Percentiles rank a stretch among this genome's conserved stretches.
These are phyloP conservation scores for Acromyrmex heyeri DNA, from an alignment of 1,140 invertebrate species.

Conservation along the genomic window DNA sequence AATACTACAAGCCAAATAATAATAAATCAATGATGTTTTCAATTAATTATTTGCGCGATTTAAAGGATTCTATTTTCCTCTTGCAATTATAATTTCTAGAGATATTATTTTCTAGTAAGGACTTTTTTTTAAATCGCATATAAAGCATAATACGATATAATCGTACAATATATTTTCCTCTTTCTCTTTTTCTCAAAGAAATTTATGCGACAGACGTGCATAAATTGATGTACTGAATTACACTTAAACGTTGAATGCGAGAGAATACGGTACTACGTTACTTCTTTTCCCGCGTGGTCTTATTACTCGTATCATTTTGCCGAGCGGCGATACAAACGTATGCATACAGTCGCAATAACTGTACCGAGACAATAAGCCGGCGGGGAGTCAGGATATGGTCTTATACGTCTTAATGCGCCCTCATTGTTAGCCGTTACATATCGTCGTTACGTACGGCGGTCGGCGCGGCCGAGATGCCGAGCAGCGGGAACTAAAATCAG, in stretches of 20 bases:
- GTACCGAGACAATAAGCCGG: conserved; percentile 68
- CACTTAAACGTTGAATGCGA: conserved; percentile 11
- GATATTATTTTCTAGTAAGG: neutral
- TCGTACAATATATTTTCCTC: neutral
- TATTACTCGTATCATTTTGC: conserved; percentile 66
- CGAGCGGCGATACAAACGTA: conserved; percentile 32
- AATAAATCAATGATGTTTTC: neutral
- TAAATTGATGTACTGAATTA: neutral
- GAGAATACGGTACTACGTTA: conserved; percentile 25
- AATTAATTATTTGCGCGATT: neutral
- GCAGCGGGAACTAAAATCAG: conserved; percentile 27
- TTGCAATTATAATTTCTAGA: neutral
- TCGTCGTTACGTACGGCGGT: neutral
- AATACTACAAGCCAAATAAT: neutral
- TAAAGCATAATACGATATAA: neutral
- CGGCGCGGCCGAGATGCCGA: neutral
- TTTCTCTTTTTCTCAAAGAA: neutral
- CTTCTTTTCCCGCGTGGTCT: conserved; percentile 41
- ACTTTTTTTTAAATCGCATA: neutral
- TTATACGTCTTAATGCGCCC: conserved; percentile 69
- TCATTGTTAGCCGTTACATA: conserved; percentile 67
- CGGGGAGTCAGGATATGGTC: conserved; percentile 39
- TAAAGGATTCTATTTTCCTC: neutral
- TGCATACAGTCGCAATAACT: conserved; percentile 62
- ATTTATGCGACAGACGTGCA: neutral